Evolutionary conservation across 2,113 vertebrate species (phyloP), one percentile per base, ranked within the genome.

Genomic region (Atherinomorus stipes): DNA sequence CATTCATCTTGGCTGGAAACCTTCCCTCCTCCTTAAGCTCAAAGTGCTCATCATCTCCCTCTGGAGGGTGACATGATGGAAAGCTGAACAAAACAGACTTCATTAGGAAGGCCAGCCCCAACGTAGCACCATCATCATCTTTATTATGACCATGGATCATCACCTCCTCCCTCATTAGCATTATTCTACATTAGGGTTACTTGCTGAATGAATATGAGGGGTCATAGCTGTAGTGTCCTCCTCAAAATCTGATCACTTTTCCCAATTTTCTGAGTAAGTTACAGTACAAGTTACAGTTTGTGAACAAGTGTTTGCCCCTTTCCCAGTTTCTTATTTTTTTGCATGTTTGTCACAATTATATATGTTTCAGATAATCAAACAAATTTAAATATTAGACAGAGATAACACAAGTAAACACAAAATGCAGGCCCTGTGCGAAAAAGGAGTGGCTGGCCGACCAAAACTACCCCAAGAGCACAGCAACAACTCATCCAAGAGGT

Each of bases 1-100:
- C 81, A 86, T 85, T 72, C 68, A 71, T 84, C 75, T 74, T 38
- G 23, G 60, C 10, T 61, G 58, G 66, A 47, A 79, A 67, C 64
- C 61, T 21, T 58, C 63, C 71, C 80, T 66, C 75, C 80, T 80
- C 52, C 70, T 49, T 16, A 45, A 74, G 73, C 71, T 61, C 64
- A 80, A 59, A 85, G 64, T 76, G 86, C 82, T 82, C 82, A 85
- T 79, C 58, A 69, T 66, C 60, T 73, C 67, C 63, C 64, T 11
- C 70, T 57, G 71, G 28, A 42, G 62, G 74, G 69, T 11, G 74
- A 73, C 12, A 21, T 38, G 75, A 85, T 45, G 75, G 72, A 85
- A 77, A 51, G 22, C 61, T 6, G 52, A 52, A 65, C 50, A 64
- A 61, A 78, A 71, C 37, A 1, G 53, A 44, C 59, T 53, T 69